Conservation (phyloP, 2,888 invertebrate species). For the Nycteola revayana region DNA sequence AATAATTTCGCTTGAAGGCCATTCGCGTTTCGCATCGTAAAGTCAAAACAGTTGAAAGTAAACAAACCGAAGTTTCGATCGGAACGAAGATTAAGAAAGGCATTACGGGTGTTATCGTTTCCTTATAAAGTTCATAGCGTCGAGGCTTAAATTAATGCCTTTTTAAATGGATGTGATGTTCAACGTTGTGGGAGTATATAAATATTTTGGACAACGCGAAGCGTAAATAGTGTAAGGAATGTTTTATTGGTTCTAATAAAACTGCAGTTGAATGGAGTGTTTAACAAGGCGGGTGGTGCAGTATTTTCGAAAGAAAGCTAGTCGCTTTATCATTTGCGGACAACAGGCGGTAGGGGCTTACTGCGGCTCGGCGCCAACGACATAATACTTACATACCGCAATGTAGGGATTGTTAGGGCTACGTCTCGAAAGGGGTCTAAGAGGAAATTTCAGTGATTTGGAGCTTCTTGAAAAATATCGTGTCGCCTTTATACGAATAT, state of each 20-base stretch:
- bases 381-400: constrained; percentile 45
- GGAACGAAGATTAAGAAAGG: constrained; percentile 65
- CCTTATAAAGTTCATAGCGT: constrained; percentile 53
- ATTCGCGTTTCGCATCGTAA: constrained; percentile 55
- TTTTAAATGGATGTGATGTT: constrained; percentile 29
- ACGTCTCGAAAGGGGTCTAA: constrained; percentile 43
- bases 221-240: constrained; percentile 22
- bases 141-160: constrained; percentile 49
- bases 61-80: constrained; percentile 71
- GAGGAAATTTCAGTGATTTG: constrained; percentile 54
- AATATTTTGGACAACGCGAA: constrained; percentile 23
- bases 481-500: constrained; percentile 44
- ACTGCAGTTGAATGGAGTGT: constrained; percentile 33
- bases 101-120: constrained; percentile 64
- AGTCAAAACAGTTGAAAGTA: constrained; percentile 57
- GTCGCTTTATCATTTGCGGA: constrained; percentile 71
- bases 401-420: constrained; percentile 47
- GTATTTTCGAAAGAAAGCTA: constrained; percentile 53
- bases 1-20: constrained; percentile 66
- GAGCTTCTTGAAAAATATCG: constrained; percentile 54
- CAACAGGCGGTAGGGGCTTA: constrained; percentile 65
- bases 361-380: constrained; percentile 50
- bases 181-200: constrained; percentile 30
- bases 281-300: constrained; percentile 38
- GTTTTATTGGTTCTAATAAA: constrained; percentile 46